A percentile compares a stretch with the other conserved stretches of the same genome.
These are phyloP conservation scores for Drosophila fungiperda DNA, from an alignment of 2,888 invertebrate species.

Conservation along the genomic window DNA sequence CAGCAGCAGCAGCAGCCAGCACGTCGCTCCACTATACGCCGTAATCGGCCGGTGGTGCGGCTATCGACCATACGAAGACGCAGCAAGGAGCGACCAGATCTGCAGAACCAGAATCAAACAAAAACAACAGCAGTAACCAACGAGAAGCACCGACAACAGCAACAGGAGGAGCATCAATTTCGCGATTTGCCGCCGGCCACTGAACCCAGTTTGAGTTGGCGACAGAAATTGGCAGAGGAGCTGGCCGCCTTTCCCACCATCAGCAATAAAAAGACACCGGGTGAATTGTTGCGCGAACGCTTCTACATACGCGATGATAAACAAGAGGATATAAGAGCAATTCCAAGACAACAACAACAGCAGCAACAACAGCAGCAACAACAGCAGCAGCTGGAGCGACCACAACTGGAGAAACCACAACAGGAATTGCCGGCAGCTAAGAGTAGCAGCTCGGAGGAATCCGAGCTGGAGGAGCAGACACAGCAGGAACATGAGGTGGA, in stretches of 20 bases:
- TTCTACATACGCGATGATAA: conserved; percentile 86
- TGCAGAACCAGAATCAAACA: not conserved
- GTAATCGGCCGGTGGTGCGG: conserved; percentile 91
- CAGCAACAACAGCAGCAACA: conserved; percentile 11
- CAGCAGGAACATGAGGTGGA: conserved; percentile 42
- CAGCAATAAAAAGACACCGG: conserved; percentile 88
- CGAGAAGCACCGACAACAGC: not conserved
- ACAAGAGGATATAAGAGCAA: conserved; percentile 42
- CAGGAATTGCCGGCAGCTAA: not conserved
- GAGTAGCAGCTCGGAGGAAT: conserved; percentile 44
- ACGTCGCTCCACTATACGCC: conserved; percentile 88
- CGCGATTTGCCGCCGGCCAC: conserved; percentile 83
- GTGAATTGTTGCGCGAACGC: conserved; percentile 91
- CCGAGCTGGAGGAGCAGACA: conserved; percentile 40
- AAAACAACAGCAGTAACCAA: conserved; percentile 8
- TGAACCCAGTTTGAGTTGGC: conserved; percentile 86
- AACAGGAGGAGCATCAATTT: conserved; percentile 55
- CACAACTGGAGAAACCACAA: not conserved
- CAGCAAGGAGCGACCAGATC: conserved; percentile 71
- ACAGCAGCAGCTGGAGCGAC: not conserved
- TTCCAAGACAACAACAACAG: conserved; percentile 10
- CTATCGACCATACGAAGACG: conserved; percentile 88
- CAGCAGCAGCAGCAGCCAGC: conserved; percentile 67
- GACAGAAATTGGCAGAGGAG: conserved; percentile 88
- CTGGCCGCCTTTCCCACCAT: conserved; percentile 71